Evolutionary conservation across 2,113 vertebrate species (phyloP).

Genomic region (Cardinalis cardinalis): DNA sequence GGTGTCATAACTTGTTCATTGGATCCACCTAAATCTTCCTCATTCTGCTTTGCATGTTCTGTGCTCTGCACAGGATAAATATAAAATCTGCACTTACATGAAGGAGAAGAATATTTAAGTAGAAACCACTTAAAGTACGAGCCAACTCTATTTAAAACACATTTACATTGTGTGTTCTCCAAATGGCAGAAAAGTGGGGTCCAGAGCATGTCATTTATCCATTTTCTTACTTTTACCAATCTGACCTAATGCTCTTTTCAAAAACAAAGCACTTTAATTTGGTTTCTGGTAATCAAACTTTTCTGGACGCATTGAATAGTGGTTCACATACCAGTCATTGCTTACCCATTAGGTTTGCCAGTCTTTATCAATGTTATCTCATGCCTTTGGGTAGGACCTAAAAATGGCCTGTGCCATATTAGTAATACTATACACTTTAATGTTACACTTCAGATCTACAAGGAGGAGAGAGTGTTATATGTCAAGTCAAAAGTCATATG

Average conservation of each 20-base stretch:
- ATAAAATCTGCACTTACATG: slow-evolving; percentile 31
- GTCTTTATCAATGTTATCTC: background rate
- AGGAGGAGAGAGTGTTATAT: background rate
- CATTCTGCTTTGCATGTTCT: slow-evolving; percentile 42
- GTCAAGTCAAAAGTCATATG: background rate
- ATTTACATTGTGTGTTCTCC: slow-evolving; percentile 17
- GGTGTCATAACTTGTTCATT: slow-evolving; percentile 12
- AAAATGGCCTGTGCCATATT: background rate
- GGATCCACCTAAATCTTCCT: background rate
- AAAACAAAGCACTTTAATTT: slow-evolving; percentile 28
- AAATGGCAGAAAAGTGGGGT: slow-evolving; percentile 16
- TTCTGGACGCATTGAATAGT: background rate
- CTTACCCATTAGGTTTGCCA: background rate
- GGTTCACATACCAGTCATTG: background rate
- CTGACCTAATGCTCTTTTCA: background rate
- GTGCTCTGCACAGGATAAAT: background rate
- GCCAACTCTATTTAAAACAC: slow-evolving; percentile 48
- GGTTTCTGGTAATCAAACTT: background rate
- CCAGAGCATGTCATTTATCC: slow-evolving; percentile 1
- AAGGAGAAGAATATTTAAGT: slow-evolving; percentile 35
- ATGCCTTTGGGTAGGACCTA: background rate
- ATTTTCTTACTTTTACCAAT: background rate
- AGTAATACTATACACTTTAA: background rate
- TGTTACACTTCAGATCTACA: background rate
- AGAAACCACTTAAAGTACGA: slow-evolving; percentile 30